phyloP scores from a whole-genome alignment of 2,113 vertebrate genomes.

The Chionis minor region DNA sequence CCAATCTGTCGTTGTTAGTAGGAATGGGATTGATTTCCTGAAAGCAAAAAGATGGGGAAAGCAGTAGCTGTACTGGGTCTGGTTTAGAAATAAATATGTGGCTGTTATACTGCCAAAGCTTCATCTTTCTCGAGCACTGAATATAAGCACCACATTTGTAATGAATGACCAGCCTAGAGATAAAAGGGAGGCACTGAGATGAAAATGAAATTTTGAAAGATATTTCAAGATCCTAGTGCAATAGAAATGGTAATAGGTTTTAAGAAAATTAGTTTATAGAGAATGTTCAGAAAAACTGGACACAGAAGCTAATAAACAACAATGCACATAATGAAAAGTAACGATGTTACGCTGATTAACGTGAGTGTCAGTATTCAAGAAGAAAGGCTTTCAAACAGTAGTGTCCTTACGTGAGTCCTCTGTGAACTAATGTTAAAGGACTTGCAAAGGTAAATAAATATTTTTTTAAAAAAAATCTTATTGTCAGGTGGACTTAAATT shows the following conservation, averaged over 20 bases:
- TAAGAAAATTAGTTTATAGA: slow-evolving; percentile 18
- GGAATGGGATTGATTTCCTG: neutral
- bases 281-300: neutral
- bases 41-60: neutral
- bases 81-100: neutral
- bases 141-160: neutral
- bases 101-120: neutral
- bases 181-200: slow-evolving; percentile 3
- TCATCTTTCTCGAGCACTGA: accelerated
- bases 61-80: neutral
- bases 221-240: neutral
- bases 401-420: neutral
- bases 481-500: neutral
- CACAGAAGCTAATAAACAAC: neutral
- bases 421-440: neutral
- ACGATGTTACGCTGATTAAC: neutral
- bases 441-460: neutral
- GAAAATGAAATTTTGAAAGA: neutral
- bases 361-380: neutral
- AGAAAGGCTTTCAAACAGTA: neutral
- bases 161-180: neutral
- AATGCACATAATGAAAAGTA: slow-evolving; percentile 26
- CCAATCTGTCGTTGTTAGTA: neutral
- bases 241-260: neutral
- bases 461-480: neutral